Evolutionary conservation across 2,888 invertebrate species (phyloP).

Genomic region (Chirona hameri): DNA sequence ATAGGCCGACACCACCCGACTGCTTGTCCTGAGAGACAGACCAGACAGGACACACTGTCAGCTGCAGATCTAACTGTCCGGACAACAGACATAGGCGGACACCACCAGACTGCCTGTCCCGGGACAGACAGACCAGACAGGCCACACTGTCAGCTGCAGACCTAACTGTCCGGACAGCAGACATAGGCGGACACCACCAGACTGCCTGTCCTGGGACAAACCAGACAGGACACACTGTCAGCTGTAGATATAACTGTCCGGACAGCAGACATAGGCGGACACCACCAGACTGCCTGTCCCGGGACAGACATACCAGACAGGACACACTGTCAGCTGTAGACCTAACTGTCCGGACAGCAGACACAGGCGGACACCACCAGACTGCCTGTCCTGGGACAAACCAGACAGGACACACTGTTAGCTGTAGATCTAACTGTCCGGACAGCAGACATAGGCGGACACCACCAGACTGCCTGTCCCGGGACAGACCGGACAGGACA

Average conservation of each 20-base stretch:
- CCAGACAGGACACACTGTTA: no score
- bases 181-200: conserved; percentile 91
- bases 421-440: no score
- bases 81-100: conserved; percentile 94
- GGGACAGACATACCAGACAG: not conserved
- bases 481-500: not conserved
- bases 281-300: conserved; percentile 57
- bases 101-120: conserved; percentile 57
- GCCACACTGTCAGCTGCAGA: not conserved
- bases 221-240: no score
- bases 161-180: conserved; percentile 74
- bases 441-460: conserved; percentile 94
- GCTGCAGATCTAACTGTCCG: no score
- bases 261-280: conserved; percentile 94
- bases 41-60: no score
- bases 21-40: not conserved
- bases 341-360: conserved; percentile 74
- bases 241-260: no score
- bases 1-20: conserved; percentile 83
- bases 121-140: not conserved
- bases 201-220: not conserved
- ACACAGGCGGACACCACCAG: conserved; percentile 91
- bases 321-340: not conserved
- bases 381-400: not conserved
- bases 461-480: conserved; percentile 57